Percentiles rank a stretch among this genome's conserved stretches.
phyloP scores from a whole-genome alignment of 2,113 vertebrate genomes.

The Struthidea cinerea region DNA sequence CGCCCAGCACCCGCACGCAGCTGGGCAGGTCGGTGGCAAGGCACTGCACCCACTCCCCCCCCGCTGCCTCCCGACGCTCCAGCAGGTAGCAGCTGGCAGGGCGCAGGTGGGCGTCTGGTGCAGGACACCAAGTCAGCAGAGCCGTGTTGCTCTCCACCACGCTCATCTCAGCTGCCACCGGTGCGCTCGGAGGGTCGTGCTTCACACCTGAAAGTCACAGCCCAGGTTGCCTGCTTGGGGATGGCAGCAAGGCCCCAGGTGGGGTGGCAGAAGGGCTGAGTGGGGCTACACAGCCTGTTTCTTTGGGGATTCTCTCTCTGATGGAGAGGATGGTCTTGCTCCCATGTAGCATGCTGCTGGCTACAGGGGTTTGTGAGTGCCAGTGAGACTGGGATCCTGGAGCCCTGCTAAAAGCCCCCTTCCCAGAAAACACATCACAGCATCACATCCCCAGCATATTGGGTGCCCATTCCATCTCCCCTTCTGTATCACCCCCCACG shows the following conservation, averaged over 20 bases:
- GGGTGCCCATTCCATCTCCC: background rate
- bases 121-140: constrained; percentile 85
- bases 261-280: background rate
- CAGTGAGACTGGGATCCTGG: background rate
- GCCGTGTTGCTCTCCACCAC: constrained; percentile 83
- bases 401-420: background rate
- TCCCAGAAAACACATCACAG: background rate
- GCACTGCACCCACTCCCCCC: constrained; percentile 90
- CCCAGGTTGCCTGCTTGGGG: background rate
- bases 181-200: constrained; percentile 82
- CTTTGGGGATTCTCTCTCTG: background rate
- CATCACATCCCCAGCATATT: fast-evolving
- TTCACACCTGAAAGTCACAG: constrained; percentile 76
- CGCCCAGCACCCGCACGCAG: constrained; percentile 85
- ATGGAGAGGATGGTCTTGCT: background rate
- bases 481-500: background rate
- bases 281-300: background rate
- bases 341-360: background rate
- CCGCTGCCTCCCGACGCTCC: constrained; percentile 83
- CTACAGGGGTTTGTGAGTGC: background rate
- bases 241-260: fast-evolving
- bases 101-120: constrained; percentile 77
- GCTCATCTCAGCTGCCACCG: constrained; percentile 84
- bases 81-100: constrained; percentile 84
- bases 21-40: constrained; percentile 86